Conservation (phyloP, 2,797 vertebrate species). For the Percopsis omiscomaycus region DNA sequence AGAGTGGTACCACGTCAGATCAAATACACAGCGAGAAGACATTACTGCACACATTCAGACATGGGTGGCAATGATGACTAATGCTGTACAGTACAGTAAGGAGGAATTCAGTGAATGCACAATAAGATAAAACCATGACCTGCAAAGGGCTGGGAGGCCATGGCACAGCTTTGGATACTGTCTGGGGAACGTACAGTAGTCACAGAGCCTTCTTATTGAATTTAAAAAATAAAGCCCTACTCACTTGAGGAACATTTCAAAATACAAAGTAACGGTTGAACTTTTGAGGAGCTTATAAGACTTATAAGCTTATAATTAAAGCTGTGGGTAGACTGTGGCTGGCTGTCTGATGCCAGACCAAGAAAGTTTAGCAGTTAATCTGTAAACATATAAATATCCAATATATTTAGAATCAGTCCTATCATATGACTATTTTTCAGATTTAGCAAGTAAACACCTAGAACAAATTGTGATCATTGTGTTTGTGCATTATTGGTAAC, state of each 20-base stretch:
- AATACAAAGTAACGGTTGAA: too few relatives aligned
- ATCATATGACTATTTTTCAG: too few relatives aligned
- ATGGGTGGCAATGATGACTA: too few relatives aligned
- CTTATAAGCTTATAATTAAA: too few relatives aligned
- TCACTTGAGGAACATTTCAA: not conserved
- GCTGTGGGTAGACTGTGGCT: too few relatives aligned
- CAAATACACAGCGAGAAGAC: constrained; percentile 1
- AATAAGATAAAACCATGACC: not conserved
- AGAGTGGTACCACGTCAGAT: not conserved
- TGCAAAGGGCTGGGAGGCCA: not conserved
- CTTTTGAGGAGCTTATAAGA: too few relatives aligned
- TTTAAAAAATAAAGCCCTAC: not conserved
- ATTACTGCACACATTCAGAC: too few relatives aligned
- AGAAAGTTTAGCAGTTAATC: not conserved
- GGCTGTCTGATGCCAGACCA: not conserved
- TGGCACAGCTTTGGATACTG: not conserved
- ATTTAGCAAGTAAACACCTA: too few relatives aligned
- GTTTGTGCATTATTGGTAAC: not conserved
- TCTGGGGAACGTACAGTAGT: not conserved
- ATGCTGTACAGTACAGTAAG: too few relatives aligned
- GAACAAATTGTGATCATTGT: not conserved
- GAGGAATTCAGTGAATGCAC: not conserved
- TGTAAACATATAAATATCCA: too few relatives aligned
- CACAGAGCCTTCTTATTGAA: not conserved
- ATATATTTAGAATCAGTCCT: too few relatives aligned